These are phyloP conservation scores for Hydrolagus colliei DNA, from an alignment of 2,797 vertebrate genomes.

Conservation along the genomic window DNA sequence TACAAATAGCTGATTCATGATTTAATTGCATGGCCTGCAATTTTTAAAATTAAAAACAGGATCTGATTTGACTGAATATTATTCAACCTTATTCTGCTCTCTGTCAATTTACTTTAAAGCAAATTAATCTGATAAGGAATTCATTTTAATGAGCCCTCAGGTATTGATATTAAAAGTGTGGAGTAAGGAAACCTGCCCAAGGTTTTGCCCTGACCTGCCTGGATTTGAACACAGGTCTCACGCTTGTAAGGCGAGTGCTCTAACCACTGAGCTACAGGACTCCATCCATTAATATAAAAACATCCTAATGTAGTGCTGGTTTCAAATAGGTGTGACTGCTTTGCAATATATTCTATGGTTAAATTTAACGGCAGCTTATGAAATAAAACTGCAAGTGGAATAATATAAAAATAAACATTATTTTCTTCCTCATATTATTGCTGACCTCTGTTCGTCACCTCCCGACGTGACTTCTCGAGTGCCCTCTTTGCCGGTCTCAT, in stretches of 20 bases:
- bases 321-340: too few relatives aligned
- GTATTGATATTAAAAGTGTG: neutral
- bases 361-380: neutral
- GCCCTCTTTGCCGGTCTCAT: too few relatives aligned
- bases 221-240: too few relatives aligned
- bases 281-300: too few relatives aligned
- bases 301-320: neutral
- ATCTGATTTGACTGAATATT: neutral
- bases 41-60: neutral
- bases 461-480: too few relatives aligned
- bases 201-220: too few relatives aligned
- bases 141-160: neutral
- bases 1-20: neutral
- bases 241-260: too few relatives aligned
- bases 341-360: neutral
- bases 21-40: neutral
- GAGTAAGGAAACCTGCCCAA: too few relatives aligned
- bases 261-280: too few relatives aligned
- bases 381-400: neutral
- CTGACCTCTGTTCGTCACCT: neutral
- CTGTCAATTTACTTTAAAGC: neutral
- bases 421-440: neutral
- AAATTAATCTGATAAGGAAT: neutral
- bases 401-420: constrained; percentile 6
- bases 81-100: neutral